These are phyloP conservation scores for Sebastes paucispinis DNA, from an alignment of 2,797 vertebrate species.

Conservation along the genomic window DNA sequence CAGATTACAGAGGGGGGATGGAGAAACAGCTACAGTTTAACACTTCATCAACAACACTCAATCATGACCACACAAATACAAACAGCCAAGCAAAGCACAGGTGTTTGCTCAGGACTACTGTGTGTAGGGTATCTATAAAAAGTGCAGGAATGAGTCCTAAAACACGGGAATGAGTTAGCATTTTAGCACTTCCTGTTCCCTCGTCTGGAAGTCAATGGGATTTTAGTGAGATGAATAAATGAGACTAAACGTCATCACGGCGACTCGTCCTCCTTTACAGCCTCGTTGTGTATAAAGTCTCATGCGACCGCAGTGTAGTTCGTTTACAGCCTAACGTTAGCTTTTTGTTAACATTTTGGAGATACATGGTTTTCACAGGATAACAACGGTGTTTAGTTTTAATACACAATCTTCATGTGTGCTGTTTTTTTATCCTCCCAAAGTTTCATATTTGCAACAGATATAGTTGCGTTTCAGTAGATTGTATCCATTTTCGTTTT, in stretches of 20 bases:
- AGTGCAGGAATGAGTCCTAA: background rate
- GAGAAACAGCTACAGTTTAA: background rate
- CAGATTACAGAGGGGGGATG: background rate
- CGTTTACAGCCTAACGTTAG: too few species aligned
- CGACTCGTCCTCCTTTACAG: too few species aligned
- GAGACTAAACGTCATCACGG: too few species aligned
- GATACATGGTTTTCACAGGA: background rate
- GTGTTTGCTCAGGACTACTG: background rate
- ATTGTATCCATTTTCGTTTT: background rate
- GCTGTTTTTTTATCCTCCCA: background rate
- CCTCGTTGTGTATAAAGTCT: too few species aligned
- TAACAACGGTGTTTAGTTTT: background rate
- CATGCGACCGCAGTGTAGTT: too few species aligned
- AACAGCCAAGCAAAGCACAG: background rate
- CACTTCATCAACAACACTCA: constrained; percentile 7
- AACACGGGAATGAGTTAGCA: too few species aligned
- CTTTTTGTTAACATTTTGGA: too few species aligned
- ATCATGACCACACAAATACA: background rate
- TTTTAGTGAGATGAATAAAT: too few species aligned
- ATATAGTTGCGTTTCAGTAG: background rate
- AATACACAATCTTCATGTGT: background rate
- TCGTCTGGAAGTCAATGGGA: too few species aligned
- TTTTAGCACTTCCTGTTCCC: too few species aligned
- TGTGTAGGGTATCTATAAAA: background rate
- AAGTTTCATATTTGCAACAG: background rate